Evolutionary conservation across 1,140 invertebrate species (phyloP).

Genomic region (Pseudobourletiella spinata): DNA sequence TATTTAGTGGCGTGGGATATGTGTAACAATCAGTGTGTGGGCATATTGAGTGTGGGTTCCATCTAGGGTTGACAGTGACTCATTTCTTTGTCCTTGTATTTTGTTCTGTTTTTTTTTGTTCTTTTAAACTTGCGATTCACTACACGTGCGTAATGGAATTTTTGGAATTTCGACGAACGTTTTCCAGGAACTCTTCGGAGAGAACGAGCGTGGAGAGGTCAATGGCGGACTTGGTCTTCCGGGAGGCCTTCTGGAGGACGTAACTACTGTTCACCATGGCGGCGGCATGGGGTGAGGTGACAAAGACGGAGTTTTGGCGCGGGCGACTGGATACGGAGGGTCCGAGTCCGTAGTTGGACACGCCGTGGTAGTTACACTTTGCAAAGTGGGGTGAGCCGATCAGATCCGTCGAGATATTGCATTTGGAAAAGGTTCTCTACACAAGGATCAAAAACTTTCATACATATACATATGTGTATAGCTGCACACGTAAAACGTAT

Average conservation of each 20-base stretch:
- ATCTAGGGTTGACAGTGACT: no score
- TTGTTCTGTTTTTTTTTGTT: neutral
- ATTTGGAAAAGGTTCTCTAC: conserved; percentile 33
- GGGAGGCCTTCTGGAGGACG: conserved; percentile 46
- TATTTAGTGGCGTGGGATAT: no score
- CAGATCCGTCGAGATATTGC: conserved; percentile 31
- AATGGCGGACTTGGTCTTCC: conserved; percentile 69
- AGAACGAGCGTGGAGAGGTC: conserved; percentile 65
- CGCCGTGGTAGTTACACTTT: conserved; percentile 35
- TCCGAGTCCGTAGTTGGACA: conserved; percentile 2
- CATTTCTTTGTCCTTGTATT: no score
- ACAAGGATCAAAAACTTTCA: no score
- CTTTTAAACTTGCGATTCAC: neutral
- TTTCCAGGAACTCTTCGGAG: conserved; percentile 42
- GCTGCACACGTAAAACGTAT: no score
- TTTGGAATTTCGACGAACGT: conserved; percentile 31
- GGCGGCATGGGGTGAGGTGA: conserved; percentile 56
- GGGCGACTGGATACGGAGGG: conserved; percentile 39
- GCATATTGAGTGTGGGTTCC: no score
- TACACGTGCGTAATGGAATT: conserved; percentile 35
- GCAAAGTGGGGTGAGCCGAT: conserved; percentile 30
- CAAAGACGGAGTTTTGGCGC: conserved; percentile 74
- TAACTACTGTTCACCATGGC: conserved; percentile 33
- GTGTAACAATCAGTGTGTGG: no score
- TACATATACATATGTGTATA: no score